Percentiles rank a stretch among this genome's conserved stretches.
Evolutionary conservation across 2,113 vertebrate genomes (phyloP).

Genomic region (Arizona elegans): DNA sequence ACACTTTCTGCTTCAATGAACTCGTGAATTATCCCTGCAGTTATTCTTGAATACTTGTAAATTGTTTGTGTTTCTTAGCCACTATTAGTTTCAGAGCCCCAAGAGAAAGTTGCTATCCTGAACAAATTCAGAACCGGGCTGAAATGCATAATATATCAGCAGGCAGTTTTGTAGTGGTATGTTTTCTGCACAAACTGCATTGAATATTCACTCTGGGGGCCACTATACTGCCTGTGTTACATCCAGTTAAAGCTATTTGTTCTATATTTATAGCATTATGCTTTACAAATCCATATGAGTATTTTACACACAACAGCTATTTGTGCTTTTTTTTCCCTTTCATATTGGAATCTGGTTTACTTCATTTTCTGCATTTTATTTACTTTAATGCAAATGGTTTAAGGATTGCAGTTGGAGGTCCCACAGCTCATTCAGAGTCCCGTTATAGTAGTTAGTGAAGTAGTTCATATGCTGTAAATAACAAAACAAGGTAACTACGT

Average conservation of each 20-base stretch:
- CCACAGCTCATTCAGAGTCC: neutral
- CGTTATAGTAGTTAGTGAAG: neutral
- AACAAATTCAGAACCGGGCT: neutral
- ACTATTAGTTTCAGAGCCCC: neutral
- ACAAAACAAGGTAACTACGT: neutral
- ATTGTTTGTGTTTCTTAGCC: neutral
- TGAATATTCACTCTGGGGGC: neutral
- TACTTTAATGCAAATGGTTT: accelerated
- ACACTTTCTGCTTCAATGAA: neutral
- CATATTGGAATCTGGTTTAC: neutral
- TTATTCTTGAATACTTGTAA: neutral
- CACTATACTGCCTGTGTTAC: neutral
- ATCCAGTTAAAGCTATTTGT: neutral
- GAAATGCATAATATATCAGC: neutral
- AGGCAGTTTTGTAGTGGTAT: neutral
- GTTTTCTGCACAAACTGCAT: neutral
- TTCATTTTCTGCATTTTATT: neutral
- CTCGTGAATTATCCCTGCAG: neutral
- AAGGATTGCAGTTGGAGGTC: neutral
- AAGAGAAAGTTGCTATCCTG: neutral
- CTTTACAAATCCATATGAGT: neutral
- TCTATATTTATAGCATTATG: neutral
- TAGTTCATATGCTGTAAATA: accelerated
- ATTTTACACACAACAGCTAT: neutral
- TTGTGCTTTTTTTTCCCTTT: neutral